Evolutionary conservation across 2,797 vertebrate genomes (phyloP).

Genomic region (Myiothlypis chrysogaster): DNA sequence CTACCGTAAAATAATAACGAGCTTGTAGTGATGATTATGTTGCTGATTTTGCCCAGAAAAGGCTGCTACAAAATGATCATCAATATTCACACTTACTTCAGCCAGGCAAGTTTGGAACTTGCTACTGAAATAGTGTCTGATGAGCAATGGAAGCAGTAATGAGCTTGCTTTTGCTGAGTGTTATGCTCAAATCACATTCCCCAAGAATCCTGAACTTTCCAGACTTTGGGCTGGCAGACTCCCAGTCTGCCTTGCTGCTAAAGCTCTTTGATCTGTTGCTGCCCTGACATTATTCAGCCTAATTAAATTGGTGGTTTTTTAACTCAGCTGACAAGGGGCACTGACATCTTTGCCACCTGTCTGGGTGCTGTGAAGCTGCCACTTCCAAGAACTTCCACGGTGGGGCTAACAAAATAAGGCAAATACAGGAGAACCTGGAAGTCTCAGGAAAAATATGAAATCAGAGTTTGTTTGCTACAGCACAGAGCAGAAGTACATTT

Average conservation of each 20-base stretch:
- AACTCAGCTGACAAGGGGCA: background rate
- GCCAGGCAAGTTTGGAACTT: background rate
- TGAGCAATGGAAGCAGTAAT: background rate
- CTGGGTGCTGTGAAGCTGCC: background rate
- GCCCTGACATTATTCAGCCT: background rate
- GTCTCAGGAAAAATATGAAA: constrained; percentile 36
- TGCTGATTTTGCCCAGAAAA: background rate
- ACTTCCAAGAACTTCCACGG: constrained; percentile 39
- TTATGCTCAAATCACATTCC: background rate
- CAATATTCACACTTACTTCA: background rate
- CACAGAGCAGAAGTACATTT: constrained; percentile 32
- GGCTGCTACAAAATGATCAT: background rate
- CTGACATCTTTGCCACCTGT: background rate
- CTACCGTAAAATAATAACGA: background rate
- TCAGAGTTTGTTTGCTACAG: constrained; percentile 37
- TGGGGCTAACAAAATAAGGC: constrained; percentile 27
- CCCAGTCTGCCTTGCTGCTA: background rate
- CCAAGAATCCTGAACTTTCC: background rate
- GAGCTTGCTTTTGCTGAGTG: background rate
- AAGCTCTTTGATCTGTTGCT: background rate
- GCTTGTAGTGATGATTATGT: background rate
- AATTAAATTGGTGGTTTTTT: background rate
- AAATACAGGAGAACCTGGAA: constrained; percentile 33
- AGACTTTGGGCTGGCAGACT: background rate
- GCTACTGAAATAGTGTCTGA: background rate